These are phyloP conservation scores for Platycercus adscitus DNA, from an alignment of 2,113 vertebrate genomes.

Conservation along the genomic window DNA sequence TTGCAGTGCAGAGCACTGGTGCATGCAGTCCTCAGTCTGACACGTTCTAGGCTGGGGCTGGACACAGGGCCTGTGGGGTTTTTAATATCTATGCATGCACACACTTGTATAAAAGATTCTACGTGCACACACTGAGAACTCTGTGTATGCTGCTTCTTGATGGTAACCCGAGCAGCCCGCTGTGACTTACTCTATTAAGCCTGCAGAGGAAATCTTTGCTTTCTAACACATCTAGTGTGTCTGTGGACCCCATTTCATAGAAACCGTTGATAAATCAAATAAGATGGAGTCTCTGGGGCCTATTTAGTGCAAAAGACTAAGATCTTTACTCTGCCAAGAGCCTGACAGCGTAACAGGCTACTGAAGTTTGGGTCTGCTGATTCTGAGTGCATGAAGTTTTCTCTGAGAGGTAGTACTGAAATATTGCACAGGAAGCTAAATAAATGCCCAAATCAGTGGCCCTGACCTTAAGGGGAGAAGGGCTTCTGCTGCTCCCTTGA, in stretches of 20 bases:
- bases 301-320: background rate
- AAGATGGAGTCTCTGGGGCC: background rate
- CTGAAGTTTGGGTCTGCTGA: background rate
- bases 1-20: background rate
- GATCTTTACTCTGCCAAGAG: background rate
- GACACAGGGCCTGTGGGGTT: background rate
- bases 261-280: background rate
- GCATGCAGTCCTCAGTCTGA: background rate
- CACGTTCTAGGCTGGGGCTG: background rate
- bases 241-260: background rate
- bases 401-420: background rate
- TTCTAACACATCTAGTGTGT: background rate
- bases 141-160: background rate
- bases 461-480: background rate
- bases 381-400: background rate
- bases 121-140: background rate
- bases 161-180: background rate
- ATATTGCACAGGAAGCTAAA: background rate
- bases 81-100: rapidly evolving
- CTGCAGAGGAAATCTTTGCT: background rate
- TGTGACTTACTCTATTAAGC: background rate
- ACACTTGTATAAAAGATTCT: background rate
- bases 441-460: background rate
- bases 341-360: background rate
- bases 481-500: background rate